Base-by-base conservation (phyloP, 2,888 invertebrate genomes). In the Aphrophora alni region DNA sequence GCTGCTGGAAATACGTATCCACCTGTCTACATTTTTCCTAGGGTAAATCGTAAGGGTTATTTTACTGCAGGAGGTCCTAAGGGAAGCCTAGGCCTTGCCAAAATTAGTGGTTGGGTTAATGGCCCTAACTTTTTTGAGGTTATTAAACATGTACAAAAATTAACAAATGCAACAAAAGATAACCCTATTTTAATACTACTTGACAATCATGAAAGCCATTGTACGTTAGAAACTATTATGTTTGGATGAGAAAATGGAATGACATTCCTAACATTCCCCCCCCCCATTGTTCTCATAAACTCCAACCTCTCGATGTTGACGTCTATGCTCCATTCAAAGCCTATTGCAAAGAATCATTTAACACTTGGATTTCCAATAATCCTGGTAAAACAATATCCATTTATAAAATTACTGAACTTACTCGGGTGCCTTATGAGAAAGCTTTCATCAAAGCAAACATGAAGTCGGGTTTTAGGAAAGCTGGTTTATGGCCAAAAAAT, bases 81-180 rank as follows among this genome's bases (percentile, higher is more conserved):
- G 71, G 71, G 71, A 71, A 71, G n/a, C 71, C 71, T 71, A 21
- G 71, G 71, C 25, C 71, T 71, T 26, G 71, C 71, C 17, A 71
- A 71, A 8, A 71, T 71, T 71, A 71, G 26, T 71, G 71, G 71
- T 26, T 71, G 71, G 71, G 71, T 71, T 24, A 71, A 71, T 71
- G 21, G 71, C 25, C 25, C 71, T 21, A 71, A 71, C 71, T 71
- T 71, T 71, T 24, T 71, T 71, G 71, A 21, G 25, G 71, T 71
- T 24, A 71, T 71, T 17, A 71, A 71, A 71, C 71, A 71, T 25
- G 25, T 71, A 25, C n/a, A 17, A 71, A 71, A 71, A 71, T 24
- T 71, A 27, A 71, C 71, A 71, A 24, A 25, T 71, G 27, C 76
- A 76, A 44, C 76, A 76, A 68, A 59, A 25, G 76, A 76, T 68